Evolutionary conservation across 2,113 vertebrate genomes (phyloP).

Genomic region (Falco punctatus): DNA sequence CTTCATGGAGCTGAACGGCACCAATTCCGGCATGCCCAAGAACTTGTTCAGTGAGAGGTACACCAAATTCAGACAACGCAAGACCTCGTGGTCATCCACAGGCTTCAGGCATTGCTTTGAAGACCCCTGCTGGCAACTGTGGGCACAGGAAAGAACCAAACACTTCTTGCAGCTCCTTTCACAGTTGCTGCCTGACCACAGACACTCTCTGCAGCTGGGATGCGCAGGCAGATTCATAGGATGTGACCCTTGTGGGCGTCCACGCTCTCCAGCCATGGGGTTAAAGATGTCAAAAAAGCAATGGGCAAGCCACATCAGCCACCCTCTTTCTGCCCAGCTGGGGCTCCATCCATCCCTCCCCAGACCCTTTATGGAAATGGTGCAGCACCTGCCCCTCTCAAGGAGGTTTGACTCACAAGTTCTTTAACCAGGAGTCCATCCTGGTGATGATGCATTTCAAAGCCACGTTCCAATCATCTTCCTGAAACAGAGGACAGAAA

Average conservation of each 20-base stretch:
- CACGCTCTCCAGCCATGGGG: not conserved
- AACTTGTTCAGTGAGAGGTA: not conserved
- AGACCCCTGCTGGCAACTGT: not conserved
- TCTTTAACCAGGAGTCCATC: not conserved
- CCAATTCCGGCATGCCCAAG: accelerated
- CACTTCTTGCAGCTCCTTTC: not conserved
- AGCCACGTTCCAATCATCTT: not conserved
- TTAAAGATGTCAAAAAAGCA: not conserved
- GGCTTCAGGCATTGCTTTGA: not conserved
- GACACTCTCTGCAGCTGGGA: too few relatives aligned
- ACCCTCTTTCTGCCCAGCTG: too few relatives aligned
- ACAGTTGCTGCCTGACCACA: not conserved
- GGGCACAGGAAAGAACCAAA: not conserved
- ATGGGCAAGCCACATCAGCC: too few relatives aligned
- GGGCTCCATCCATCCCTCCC: not conserved
- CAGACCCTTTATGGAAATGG: not conserved
- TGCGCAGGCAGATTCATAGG: too few relatives aligned
- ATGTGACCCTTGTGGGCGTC: not conserved
- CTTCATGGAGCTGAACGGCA: not conserved
- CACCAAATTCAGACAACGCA: not conserved
- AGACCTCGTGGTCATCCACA: accelerated
- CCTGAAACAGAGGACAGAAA: not conserved
- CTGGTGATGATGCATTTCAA: not conserved
- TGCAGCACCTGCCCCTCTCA: not conserved
- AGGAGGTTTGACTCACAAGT: not conserved